Conservation (phyloP, 2,888 invertebrate species). For the Tetrapedia diversipes region DNA sequence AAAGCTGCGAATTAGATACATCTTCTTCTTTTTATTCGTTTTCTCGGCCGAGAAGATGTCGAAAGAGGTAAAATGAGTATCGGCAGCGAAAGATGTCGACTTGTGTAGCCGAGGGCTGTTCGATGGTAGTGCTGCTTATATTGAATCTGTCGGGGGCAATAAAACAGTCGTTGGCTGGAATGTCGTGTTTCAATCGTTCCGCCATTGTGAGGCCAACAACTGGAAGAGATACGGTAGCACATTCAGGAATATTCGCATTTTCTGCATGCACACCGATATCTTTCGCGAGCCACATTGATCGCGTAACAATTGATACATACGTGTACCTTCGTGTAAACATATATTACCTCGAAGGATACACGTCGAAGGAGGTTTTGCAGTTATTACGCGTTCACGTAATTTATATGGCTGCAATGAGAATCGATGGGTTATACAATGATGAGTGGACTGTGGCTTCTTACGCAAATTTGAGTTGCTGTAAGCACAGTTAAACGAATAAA, state of each 20-base stretch:
- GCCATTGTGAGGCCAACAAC: slow-evolving; percentile 65
- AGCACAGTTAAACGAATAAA: no score
- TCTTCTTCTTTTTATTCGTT: no score
- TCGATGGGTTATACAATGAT: slow-evolving; percentile 7
- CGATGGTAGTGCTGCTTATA: slow-evolving; percentile 54
- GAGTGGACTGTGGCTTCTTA: no score
- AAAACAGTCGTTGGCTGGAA: slow-evolving; percentile 65
- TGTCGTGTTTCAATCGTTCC: slow-evolving; percentile 73
- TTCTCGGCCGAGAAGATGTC: no score
- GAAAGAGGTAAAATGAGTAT: slow-evolving; percentile 34
- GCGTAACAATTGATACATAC: slow-evolving; percentile 22
- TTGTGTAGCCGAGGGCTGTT: slow-evolving; percentile 37
- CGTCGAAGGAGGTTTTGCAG: not conserved
- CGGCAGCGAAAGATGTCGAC: slow-evolving; percentile 35
- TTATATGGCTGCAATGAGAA: slow-evolving; percentile 2
- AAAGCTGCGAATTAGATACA: no score
- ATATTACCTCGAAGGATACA: not conserved
- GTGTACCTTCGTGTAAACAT: not conserved
- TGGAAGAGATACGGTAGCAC: slow-evolving; percentile 55
- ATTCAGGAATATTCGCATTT: slow-evolving; percentile 51
- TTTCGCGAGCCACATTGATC: slow-evolving; percentile 20
- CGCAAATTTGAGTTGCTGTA: no score
- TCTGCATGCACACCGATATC: slow-evolving; percentile 1
- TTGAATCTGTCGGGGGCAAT: slow-evolving; percentile 61
- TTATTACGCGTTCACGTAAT: not conserved